Evolutionary conservation across 2,113 vertebrate species (phyloP), one percentile per base, ranked within the genome.

Genomic region (Microcebus tavaratra): DNA sequence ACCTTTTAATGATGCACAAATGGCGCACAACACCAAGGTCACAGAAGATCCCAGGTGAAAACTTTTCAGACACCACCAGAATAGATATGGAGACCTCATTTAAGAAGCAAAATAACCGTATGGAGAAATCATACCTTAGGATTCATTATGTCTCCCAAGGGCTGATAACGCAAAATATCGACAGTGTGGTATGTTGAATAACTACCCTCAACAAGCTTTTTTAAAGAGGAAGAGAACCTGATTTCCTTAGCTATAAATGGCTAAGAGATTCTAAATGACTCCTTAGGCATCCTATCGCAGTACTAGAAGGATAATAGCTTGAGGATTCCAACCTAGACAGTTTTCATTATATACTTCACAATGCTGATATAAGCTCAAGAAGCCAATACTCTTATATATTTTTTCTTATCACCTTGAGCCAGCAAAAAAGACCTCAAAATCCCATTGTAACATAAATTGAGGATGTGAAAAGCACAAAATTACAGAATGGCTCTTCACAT

Each of bases 1-100:
- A 98, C 98, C 98, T 99, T 99, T 99, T 99, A 99, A 99, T 99
- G 98, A 99, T 98, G 98, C 98, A 98, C 98, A 99, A 99, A 99
- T 99, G 99, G 98, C 98, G 98, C 97, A 98, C 97, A 98, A 99
- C 98, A 98, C 98, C 99, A 99, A 99, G 99, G 99, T 99, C 98
- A 99, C 90, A 93, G 97, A 96, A 96, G 90, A 97, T 98, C 98
- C 97, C 97, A 70, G 91, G 95, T 73, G 95, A 98, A 97, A 98
- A 97, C 97, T 97, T 98, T 98, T 95, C 97, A 97, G 98, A 96
- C 97, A 98, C 72, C 82, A 96, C 83, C 91, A 11, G 31, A 98
- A 97, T 80, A 98, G 96, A 87, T 31, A 98, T 9, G 0, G 34
- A 97, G 90, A 91, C 95, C 90, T 94, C 31, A 50, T 91, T 98